A percentile compares a stretch with the other conserved stretches of the same genome.
Evolutionary conservation across 2,113 vertebrate genomes (phyloP).

Genomic region (Vombatus ursinus): DNA sequence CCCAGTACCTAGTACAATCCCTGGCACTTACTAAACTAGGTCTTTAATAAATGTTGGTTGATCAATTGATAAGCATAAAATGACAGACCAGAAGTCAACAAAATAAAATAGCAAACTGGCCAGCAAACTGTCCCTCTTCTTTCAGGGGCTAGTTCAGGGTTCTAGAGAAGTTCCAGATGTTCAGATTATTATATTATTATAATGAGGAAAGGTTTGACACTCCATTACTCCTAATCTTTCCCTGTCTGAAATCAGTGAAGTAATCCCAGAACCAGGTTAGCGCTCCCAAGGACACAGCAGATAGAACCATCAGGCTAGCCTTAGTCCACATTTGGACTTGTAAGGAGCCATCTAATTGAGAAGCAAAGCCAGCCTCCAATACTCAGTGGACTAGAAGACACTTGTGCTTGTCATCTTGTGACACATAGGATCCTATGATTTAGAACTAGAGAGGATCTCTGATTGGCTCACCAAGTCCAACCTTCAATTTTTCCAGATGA

Average conservation of each 20-base stretch:
- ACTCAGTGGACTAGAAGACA: neutral
- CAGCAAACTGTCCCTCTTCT: neutral
- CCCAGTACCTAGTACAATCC: neutral
- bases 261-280: neutral
- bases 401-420: neutral
- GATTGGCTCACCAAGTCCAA: neutral
- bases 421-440: neutral
- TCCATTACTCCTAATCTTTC: neutral
- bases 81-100: conserved; percentile 10
- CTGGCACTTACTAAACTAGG: neutral
- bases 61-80: neutral
- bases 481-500: neutral
- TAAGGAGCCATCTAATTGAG: neutral
- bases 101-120: conserved; percentile 1
- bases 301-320: neutral
- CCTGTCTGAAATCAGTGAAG: neutral
- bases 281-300: neutral
- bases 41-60: neutral
- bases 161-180: neutral
- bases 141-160: conserved; percentile 5
- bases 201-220: neutral
- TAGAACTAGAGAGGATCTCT: neutral
- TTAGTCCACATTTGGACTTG: neutral
- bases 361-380: neutral
- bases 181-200: neutral